phyloP scores from a whole-genome alignment of 1,140 invertebrate genomes.

The Heliconius himera region DNA sequence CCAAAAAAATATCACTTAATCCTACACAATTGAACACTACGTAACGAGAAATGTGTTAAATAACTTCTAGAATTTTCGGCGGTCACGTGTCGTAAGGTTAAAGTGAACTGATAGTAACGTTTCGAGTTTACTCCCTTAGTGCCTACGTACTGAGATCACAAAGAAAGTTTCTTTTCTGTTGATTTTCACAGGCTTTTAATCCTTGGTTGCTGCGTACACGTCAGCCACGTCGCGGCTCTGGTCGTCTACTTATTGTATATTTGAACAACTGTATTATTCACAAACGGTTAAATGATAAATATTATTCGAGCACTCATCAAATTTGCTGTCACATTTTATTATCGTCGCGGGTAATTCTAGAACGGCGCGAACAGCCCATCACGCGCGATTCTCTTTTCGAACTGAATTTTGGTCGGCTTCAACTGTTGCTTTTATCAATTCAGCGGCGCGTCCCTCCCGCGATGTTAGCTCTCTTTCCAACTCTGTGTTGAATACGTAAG shows the following conservation, averaged over 20 bases:
- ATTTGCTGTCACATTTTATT: conserved; percentile 73
- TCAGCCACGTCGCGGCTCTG: conserved; percentile 57
- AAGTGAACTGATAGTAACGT: conserved; percentile 39
- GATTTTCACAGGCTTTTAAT: conserved; percentile 73
- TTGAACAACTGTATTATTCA: conserved; percentile 44
- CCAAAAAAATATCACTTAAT: conserved; percentile 60
- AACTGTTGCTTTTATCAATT: conserved; percentile 80
- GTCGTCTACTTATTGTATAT: conserved; percentile 43
- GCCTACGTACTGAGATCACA: conserved; percentile 52
- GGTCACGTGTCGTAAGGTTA: conserved; percentile 59
- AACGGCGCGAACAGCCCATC: conserved; percentile 47
- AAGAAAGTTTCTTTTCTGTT: conserved; percentile 70
- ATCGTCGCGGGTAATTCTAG: conserved; percentile 51
- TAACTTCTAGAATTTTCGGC: conserved; percentile 73
- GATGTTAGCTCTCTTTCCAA: conserved; percentile 57
- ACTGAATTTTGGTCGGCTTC: conserved; percentile 74
- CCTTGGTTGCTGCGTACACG: conserved; percentile 71
- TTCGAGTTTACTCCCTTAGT: conserved; percentile 49
- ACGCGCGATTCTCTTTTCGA: conserved; percentile 58
- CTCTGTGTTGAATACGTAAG: conserved; percentile 38
- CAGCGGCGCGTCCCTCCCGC: conserved; percentile 63
- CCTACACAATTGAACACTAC: conserved; percentile 61
- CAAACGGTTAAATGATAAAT: conserved; percentile 51
- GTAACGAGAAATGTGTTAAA: conserved; percentile 47
- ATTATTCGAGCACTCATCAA: conserved; percentile 65